Percentiles rank a stretch among this genome's conserved stretches.
Conservation (phyloP, 1,140 invertebrate genomes). For the Drusus annulatus region DNA sequence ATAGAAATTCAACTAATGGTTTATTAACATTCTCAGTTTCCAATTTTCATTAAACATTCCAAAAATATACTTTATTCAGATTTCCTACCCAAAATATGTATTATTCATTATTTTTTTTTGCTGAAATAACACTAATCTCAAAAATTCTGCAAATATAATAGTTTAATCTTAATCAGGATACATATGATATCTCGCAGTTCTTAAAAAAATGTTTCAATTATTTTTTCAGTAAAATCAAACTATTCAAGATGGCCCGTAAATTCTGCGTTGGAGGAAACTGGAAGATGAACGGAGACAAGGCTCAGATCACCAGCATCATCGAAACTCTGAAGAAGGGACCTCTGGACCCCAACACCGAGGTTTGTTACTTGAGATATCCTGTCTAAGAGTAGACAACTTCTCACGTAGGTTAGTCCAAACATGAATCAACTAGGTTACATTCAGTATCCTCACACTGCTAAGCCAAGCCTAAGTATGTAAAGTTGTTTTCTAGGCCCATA, state of each 20-base stretch:
- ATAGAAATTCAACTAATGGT: neutral
- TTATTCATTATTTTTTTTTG: neutral
- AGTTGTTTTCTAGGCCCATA: no score
- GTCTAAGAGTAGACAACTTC: no score
- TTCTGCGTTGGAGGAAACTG: slow-evolving; percentile 99
- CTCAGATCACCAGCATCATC: slow-evolving; percentile 87
- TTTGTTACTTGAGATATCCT: slow-evolving; percentile 51
- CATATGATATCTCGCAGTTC: neutral
- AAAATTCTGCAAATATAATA: neutral
- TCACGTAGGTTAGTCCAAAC: no score
- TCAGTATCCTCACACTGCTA: no score
- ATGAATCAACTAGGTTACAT: no score
- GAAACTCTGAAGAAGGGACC: slow-evolving; percentile 83
- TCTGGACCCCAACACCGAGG: slow-evolving; percentile 87
- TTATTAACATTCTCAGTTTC: neutral
- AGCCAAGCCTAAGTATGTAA: no score
- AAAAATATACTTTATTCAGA: neutral
- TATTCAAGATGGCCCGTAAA: slow-evolving; percentile 81
- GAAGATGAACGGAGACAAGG: slow-evolving; percentile 87
- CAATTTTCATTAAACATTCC: neutral
- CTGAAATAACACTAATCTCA: no score
- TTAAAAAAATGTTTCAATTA: neutral
- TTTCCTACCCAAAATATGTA: neutral
- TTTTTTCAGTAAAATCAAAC: neutral
- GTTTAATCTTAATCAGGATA: neutral